Conservation (phyloP, 2,797 vertebrate genomes). For the Neosilurus mollespiculum region DNA sequence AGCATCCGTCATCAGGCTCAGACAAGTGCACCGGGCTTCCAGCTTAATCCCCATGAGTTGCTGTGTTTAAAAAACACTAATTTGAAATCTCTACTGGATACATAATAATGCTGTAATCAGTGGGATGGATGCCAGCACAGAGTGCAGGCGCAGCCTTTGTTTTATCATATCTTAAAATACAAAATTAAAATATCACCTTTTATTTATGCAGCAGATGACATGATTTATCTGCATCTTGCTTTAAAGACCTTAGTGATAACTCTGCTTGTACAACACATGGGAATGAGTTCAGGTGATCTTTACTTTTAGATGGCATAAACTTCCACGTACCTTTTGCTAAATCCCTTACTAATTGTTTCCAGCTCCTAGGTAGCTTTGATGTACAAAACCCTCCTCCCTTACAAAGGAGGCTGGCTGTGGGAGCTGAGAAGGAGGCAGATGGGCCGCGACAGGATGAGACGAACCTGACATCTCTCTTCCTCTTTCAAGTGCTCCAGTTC, state of each 20-base stretch:
- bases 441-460: slow-evolving; percentile 78
- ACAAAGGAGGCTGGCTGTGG: slow-evolving; percentile 75
- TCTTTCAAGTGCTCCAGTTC: slow-evolving; percentile 82
- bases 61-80: slow-evolving; percentile 53
- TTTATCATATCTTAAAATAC: slow-evolving; percentile 9
- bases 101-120: slow-evolving; percentile 49
- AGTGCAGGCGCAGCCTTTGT: slow-evolving; percentile 11
- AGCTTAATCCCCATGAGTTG: slow-evolving; percentile 52
- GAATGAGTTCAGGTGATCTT: slow-evolving; percentile 30
- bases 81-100: slow-evolving; percentile 57
- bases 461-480: slow-evolving; percentile 80
- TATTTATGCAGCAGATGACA: neutral
- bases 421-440: slow-evolving; percentile 78
- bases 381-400: slow-evolving; percentile 77
- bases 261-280: neutral
- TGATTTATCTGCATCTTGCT: neutral
- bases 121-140: slow-evolving; percentile 5
- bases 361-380: slow-evolving; percentile 82
- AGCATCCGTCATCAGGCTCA: slow-evolving; percentile 63
- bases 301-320: slow-evolving; percentile 52
- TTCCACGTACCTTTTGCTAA: slow-evolving; percentile 67
- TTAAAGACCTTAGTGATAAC: neutral
- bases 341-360: slow-evolving; percentile 81
- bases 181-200: slow-evolving; percentile 16
- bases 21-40: slow-evolving; percentile 51